These are phyloP conservation scores for Labia minor DNA, from an alignment of 2,888 invertebrate species.

Conservation along the genomic window DNA sequence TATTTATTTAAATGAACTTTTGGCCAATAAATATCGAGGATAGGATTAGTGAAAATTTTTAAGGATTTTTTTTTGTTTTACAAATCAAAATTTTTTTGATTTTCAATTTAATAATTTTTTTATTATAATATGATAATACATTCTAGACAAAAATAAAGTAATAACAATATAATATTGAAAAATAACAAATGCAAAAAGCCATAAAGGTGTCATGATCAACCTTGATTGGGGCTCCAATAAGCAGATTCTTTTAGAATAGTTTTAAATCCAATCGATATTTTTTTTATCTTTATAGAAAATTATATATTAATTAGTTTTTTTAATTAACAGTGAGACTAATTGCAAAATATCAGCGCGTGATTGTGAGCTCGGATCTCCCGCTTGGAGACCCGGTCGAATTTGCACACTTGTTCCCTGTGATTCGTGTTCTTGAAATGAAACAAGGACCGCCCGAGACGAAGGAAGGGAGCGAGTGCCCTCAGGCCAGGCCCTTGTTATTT, in stretches of 20 bases:
- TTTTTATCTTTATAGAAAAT: no score
- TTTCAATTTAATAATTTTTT: not conserved
- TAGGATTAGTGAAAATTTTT: no score
- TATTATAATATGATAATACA: constrained; percentile 22
- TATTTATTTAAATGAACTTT: no score
- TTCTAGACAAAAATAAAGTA: constrained; percentile 26
- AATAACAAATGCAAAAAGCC: constrained; percentile 26
- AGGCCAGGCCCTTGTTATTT: no score
- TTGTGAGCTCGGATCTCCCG: not conserved
- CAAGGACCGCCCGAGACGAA: not conserved
- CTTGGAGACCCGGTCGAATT: not conserved
- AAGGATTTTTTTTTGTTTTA: no score
- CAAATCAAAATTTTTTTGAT: no score
- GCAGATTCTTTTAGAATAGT: not conserved
- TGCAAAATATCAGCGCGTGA: constrained; percentile 2
- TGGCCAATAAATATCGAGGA: no score
- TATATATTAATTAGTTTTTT: no score
- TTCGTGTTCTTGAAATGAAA: not conserved
- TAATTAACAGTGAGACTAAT: not conserved
- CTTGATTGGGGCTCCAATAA: not conserved
- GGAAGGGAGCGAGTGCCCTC: not conserved
- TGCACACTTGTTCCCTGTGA: constrained; percentile 7
- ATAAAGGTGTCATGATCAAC: not conserved
- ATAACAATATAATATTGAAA: constrained; percentile 21
- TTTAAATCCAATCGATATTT: not conserved